phyloP scores from a whole-genome alignment of 2,113 vertebrate genomes.

The Bufo bufo region DNA sequence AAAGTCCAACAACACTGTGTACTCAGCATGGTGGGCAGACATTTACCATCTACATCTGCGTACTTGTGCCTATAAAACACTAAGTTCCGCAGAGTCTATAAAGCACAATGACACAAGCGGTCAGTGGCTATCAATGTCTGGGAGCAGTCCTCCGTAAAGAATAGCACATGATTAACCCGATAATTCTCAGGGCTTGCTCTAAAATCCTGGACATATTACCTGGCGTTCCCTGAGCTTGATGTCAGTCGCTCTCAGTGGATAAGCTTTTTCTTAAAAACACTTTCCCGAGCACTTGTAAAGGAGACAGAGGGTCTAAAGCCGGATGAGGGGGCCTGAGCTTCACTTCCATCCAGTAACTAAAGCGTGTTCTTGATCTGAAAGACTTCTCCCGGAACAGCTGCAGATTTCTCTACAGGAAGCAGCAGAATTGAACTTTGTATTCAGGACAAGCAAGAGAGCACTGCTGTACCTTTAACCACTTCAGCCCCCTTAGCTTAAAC shows the following conservation, averaged over 20 bases:
- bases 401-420: conserved; percentile 22
- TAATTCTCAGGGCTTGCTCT: not conserved
- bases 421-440: conserved; percentile 17
- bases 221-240: not conserved
- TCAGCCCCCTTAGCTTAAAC: too few species aligned
- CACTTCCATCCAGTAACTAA: not conserved
- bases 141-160: not conserved
- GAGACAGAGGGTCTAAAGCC: not conserved
- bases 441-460: not conserved
- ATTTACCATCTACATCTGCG: not conserved
- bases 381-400: not conserved
- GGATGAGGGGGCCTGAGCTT: not conserved
- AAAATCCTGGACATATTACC: not conserved
- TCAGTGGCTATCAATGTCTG: not conserved
- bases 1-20: not conserved
- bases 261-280: not conserved
- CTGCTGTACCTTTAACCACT: not conserved
- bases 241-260: not conserved
- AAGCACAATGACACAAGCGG: not conserved
- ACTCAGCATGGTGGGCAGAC: not conserved
- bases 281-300: not conserved
- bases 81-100: not conserved
- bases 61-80: not conserved
- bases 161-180: not conserved
- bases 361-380: not conserved